Conservation (phyloP, 2,797 vertebrate species). For the Alectoris magna region DNA sequence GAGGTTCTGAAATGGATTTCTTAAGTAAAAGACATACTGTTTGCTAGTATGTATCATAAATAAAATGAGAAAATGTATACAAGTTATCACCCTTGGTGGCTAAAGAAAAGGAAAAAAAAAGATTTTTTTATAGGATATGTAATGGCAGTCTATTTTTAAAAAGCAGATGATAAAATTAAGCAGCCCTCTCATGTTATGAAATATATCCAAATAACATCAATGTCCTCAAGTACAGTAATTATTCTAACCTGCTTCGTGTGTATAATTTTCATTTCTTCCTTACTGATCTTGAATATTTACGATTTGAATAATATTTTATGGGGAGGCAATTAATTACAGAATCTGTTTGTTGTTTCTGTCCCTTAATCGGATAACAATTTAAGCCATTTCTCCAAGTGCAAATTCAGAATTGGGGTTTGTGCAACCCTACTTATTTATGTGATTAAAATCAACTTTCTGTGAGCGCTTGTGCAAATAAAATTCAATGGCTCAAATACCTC, state of each 20-base stretch:
- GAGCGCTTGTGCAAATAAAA: background rate
- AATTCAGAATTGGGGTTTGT: background rate
- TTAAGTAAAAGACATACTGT: background rate
- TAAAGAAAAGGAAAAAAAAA: background rate
- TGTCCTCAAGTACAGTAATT: background rate
- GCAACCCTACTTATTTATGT: background rate
- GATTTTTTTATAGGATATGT: background rate
- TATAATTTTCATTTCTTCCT: background rate
- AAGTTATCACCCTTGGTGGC: background rate
- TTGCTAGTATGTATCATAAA: background rate
- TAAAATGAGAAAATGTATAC: background rate
- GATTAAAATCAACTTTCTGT: background rate
- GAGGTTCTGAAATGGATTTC: background rate
- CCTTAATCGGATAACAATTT: background rate
- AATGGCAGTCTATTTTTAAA: background rate
- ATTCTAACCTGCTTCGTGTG: background rate
- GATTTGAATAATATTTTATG: background rate
- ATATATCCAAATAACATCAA: background rate
- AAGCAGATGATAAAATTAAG: background rate
- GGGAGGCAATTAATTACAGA: background rate
- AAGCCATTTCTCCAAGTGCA: background rate
- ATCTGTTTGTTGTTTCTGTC: background rate
- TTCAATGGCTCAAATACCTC: background rate
- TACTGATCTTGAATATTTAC: background rate
- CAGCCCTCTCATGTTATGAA: background rate